These are phyloP conservation scores for Spondyliosoma cantharus DNA, from an alignment of 2,797 vertebrate genomes.

Conservation along the genomic window DNA sequence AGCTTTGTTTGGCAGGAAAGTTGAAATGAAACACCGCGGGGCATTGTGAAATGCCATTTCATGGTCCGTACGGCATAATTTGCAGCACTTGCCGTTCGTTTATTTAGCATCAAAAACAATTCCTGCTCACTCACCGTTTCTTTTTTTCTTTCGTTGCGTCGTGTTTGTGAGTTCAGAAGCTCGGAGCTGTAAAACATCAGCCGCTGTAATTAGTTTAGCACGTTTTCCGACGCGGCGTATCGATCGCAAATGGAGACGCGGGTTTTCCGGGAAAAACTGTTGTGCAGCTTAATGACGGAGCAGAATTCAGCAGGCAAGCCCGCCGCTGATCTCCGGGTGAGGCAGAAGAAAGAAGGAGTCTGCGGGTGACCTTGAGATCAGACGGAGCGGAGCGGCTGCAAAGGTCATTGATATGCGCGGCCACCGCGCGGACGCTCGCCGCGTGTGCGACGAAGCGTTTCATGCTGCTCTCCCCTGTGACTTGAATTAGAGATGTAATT, in stretches of 20 bases:
- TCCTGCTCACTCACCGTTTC: conserved; percentile 55
- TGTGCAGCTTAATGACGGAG: conserved; percentile 42
- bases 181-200: conserved; percentile 51
- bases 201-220: conserved; percentile 60
- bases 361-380: conserved; percentile 75
- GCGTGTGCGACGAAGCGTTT: conserved; percentile 53
- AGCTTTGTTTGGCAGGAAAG: conserved; percentile 51
- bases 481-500: conserved; percentile 66
- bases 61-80: conserved; percentile 51
- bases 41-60: conserved; percentile 61
- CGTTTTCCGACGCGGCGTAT: conserved; percentile 39
- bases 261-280: conserved; percentile 36
- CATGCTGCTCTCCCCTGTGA: conserved; percentile 54
- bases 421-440: conserved; percentile 43
- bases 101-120: conserved; percentile 62
- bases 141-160: conserved; percentile 10
- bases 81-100: conserved; percentile 48
- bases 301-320: conserved; percentile 34
- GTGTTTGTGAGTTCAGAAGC: conserved; percentile 49
- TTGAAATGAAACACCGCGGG: conserved; percentile 49
- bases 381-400: conserved; percentile 53
- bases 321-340: conserved; percentile 36
- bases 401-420: conserved; percentile 77
- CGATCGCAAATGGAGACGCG: conserved; percentile 32
- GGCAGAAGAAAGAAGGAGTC: conserved; percentile 56